Conservation (phyloP, 2,113 vertebrate genomes). For the Aegithalos caudatus region DNA sequence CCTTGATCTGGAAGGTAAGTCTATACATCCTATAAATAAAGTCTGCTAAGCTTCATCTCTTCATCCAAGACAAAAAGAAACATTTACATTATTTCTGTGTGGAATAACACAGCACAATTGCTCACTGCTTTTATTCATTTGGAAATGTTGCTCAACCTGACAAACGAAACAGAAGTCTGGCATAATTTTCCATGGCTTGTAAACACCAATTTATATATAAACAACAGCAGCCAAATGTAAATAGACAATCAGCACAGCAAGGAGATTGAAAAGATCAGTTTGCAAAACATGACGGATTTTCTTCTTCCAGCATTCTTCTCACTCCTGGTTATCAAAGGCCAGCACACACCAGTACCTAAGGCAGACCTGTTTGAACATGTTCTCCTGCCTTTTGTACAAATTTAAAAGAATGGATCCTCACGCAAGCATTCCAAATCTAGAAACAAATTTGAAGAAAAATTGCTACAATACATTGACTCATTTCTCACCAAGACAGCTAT, state of each 20-base stretch:
- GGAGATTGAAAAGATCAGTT: slow-evolving; percentile 36
- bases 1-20: neutral
- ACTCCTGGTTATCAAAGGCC: slow-evolving; percentile 56
- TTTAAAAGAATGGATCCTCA: slow-evolving; percentile 75
- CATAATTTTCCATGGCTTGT: slow-evolving; percentile 43
- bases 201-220: slow-evolving; percentile 48
- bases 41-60: neutral
- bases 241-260: slow-evolving; percentile 25
- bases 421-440: slow-evolving; percentile 75
- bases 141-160: slow-evolving; percentile 55
- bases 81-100: neutral
- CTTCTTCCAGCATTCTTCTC: slow-evolving; percentile 47
- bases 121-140: slow-evolving; percentile 35
- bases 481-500: slow-evolving; percentile 73
- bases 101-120: neutral
- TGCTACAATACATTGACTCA: slow-evolving; percentile 76
- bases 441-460: slow-evolving; percentile 80
- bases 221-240: slow-evolving; percentile 57
- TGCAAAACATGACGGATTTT: slow-evolving; percentile 31
- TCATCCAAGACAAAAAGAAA: slow-evolving; percentile 33
- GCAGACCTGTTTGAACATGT: slow-evolving; percentile 80
- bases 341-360: slow-evolving; percentile 42
- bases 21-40: neutral
- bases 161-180: slow-evolving; percentile 56
- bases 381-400: slow-evolving; percentile 75